phyloP scores from a whole-genome alignment of 2,113 vertebrate species.

The Erythrocercus mccallii region DNA sequence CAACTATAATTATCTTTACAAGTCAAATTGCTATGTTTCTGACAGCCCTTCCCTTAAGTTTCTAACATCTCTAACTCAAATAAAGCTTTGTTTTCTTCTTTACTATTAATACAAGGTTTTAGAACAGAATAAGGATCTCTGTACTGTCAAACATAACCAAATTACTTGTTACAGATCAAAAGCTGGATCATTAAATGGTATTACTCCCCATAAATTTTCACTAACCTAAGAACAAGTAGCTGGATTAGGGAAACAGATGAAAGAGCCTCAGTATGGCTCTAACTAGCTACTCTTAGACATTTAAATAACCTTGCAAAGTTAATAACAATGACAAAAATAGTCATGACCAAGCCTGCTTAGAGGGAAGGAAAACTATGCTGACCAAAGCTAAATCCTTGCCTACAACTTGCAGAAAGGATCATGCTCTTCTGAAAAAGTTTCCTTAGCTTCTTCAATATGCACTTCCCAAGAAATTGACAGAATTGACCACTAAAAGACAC shows the following conservation, averaged over 20 bases:
- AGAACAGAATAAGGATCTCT: not conserved
- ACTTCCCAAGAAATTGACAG: not conserved
- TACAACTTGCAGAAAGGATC: not conserved
- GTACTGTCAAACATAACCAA: not conserved
- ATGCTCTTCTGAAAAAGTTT: not conserved
- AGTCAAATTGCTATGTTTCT: conserved; percentile 71
- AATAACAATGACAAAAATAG: not conserved
- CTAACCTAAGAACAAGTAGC: not conserved
- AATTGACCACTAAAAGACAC: fast-evolving
- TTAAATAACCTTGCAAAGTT: not conserved
- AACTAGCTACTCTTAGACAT: not conserved
- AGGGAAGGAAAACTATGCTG: not conserved
- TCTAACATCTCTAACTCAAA: conserved; percentile 65
- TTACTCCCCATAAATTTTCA: not conserved
- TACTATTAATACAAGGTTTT: not conserved
- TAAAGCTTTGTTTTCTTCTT: not conserved
- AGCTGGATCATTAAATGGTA: not conserved
- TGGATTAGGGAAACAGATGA: not conserved
- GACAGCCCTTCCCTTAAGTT: conserved; percentile 55
- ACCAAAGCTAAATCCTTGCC: not conserved
- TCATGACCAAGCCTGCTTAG: not conserved
- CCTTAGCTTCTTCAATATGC: not conserved
- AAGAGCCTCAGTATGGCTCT: not conserved
- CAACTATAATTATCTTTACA: conserved; percentile 73
- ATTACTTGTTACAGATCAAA: not conserved